These are phyloP conservation scores for Sphaerophoria taeniata DNA, from an alignment of 2,888 invertebrate genomes.

Conservation along the genomic window DNA sequence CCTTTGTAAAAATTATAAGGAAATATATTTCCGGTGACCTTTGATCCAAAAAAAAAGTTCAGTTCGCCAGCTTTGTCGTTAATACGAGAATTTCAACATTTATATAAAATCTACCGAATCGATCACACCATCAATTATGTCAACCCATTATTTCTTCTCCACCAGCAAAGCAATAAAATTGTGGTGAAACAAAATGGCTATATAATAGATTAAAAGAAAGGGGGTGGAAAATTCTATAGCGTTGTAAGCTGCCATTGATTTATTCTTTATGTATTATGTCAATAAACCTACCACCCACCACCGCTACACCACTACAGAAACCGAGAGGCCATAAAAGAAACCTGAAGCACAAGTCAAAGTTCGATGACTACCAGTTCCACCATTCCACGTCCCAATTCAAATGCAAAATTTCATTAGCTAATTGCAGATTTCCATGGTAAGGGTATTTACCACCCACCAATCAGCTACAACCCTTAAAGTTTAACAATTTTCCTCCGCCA, in stretches of 20 bases:
- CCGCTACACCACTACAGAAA: not conserved
- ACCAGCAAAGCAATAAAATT: too few species aligned
- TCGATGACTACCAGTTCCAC: conserved; percentile 63
- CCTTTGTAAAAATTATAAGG: too few species aligned
- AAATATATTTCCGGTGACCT: too few species aligned
- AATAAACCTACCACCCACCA: conserved; percentile 29
- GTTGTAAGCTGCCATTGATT: conserved; percentile 48
- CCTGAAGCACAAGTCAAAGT: conserved; percentile 63
- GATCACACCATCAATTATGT: too few species aligned
- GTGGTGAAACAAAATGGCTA: conserved; percentile 7
- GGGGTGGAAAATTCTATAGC: not conserved
- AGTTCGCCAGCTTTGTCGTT: too few species aligned
- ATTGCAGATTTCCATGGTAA: conserved; percentile 47
- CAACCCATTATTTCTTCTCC: too few species aligned
- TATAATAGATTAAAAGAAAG: not conserved
- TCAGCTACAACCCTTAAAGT: not conserved
- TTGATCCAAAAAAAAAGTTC: too few species aligned
- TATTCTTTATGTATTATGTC: conserved; percentile 45
- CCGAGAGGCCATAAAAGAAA: not conserved
- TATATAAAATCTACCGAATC: too few species aligned
- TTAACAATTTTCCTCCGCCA: conserved; percentile 29
- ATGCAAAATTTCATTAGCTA: conserved; percentile 70
- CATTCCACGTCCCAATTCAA: conserved; percentile 23
- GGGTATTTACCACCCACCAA: conserved; percentile 23
- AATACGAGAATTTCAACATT: too few species aligned